Base-by-base conservation (phyloP, 2,797 vertebrate genomes). In the Erethizon dorsatum region DNA sequence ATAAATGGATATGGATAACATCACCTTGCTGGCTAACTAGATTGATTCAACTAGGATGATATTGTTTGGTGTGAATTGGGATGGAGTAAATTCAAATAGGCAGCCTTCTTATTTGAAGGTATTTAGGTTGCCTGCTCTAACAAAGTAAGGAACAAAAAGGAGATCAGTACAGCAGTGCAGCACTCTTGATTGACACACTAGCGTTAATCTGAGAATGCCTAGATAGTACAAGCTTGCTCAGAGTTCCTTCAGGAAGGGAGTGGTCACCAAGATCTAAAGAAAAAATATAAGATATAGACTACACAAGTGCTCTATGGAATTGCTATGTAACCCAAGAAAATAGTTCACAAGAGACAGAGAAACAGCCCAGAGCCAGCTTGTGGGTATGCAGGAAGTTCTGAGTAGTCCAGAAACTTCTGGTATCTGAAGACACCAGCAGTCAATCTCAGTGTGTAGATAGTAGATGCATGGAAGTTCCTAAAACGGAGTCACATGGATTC, bases 11-110 rank as follows among this genome's bases (percentile, higher is more conserved):
- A 61, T 26, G 61, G 2, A 18, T 50, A 96, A 14, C 37, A 83
- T 57, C 22, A 83, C 41, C 20, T 77, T 91, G 4, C 6, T 83
- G 10, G 18, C 75, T 57, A 85, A 45, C 41, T 59, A 83, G 28
- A 92, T 88, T 47, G 15, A 90, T 77, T 78, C 24, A 31, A 90
- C 17, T 45, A 93, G 41, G 31, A 84, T 88, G n/a, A n/a, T 37
- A 73, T 56, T 93, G 20, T 96, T 96, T 90, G 73, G 10, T 80
- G 9, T 90, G 33, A 89, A 79, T 37, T 86, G 31, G 37, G 7
- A 71, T 65, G n/a, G 45, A 67, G 18, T 14, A 22, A 7, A 75
- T 50, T 83, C 67, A 82, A 45, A 89, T 94, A 26, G 67, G 41
- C 52, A 63, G 4, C 52, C 13, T 57, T 79, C 75, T 91, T 65